Percentiles rank a stretch among this genome's conserved stretches.
Evolutionary conservation across 2,888 invertebrate species (phyloP).

Genomic region (Lacanobia wlatinum): DNA sequence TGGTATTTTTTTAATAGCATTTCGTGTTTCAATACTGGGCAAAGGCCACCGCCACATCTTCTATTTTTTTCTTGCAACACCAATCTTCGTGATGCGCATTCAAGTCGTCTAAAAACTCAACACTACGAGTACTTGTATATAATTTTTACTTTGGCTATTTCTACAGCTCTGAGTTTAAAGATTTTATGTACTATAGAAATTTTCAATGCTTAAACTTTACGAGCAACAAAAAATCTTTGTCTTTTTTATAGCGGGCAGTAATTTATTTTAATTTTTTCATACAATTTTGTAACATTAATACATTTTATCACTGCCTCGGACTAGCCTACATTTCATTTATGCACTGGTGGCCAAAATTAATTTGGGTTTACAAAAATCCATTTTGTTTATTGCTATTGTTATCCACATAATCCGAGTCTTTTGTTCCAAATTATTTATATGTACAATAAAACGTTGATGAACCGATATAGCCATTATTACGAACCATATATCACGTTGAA

Average conservation of each 20-base stretch:
- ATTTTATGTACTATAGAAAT: neutral
- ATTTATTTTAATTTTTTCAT: neutral
- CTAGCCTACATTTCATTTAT: neutral
- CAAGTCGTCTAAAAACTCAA: too few relatives aligned
- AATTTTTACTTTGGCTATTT: too few relatives aligned
- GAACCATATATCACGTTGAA: conserved; percentile 41
- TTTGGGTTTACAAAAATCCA: neutral
- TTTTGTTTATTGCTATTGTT: conserved; percentile 14
- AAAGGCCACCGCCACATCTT: too few relatives aligned
- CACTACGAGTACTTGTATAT: too few relatives aligned
- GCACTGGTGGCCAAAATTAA: neutral
- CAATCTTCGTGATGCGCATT: too few relatives aligned
- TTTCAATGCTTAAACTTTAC: too few relatives aligned
- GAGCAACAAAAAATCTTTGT: neutral
- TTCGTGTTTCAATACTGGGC: too few relatives aligned
- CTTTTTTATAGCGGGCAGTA: neutral
- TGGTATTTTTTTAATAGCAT: too few relatives aligned
- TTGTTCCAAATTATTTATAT: conserved; percentile 43
- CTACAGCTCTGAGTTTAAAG: neutral
- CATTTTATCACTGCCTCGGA: neutral
- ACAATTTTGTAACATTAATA: neutral
- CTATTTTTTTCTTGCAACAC: too few relatives aligned
- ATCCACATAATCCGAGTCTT: conserved; percentile 24
- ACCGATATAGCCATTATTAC: conserved; percentile 39
- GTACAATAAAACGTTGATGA: conserved; percentile 38